Evolutionary conservation across 2,888 invertebrate genomes (phyloP).

Genomic region (Scrobipalpa atriplicella): DNA sequence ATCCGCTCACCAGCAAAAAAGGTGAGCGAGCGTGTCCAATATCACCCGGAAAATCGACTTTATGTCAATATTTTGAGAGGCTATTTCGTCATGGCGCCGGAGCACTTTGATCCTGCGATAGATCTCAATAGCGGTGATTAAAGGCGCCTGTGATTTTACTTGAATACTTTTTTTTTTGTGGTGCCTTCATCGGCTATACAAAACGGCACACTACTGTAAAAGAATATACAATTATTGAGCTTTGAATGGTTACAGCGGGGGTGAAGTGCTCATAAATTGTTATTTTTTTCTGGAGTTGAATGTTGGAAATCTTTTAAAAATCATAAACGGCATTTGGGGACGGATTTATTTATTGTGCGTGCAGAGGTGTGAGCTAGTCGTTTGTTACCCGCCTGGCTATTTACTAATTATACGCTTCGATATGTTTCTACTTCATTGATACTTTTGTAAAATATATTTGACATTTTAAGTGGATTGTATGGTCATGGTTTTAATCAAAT

Average conservation of each 20-base stretch:
- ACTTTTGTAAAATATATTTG: conserved; percentile 23
- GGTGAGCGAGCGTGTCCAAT: conserved; percentile 60
- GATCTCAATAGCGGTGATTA: conserved; percentile 83
- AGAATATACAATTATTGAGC: conserved; percentile 82
- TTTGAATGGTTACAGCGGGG: conserved; percentile 82
- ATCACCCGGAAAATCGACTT: conserved; percentile 62
- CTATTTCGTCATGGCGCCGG: conserved; percentile 65
- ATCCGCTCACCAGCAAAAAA: conserved; percentile 79
- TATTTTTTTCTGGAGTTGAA: conserved; percentile 63
- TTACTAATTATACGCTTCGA: conserved; percentile 71
- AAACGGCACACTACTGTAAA: conserved; percentile 82
- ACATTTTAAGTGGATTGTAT: conserved; percentile 22
- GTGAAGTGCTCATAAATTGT: conserved; percentile 82
- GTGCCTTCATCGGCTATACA: conserved; percentile 77
- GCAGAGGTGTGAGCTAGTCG: conserved; percentile 57
- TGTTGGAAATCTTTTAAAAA: conserved; percentile 75
- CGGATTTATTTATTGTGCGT: conserved; percentile 69
- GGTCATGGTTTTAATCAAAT: conserved; percentile 23
- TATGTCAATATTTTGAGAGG: conserved; percentile 71
- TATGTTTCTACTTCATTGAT: conserved; percentile 37
- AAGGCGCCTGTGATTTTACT: conserved; percentile 82
- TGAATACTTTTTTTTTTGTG: conserved; percentile 78
- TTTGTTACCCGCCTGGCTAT: conserved; percentile 56
- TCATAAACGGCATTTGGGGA: conserved; percentile 68
- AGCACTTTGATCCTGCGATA: conserved; percentile 78